Percentiles rank a stretch among this genome's conserved stretches.
These are phyloP conservation scores for Gobiocypris rarus DNA, from an alignment of 2,113 vertebrate species.

Conservation along the genomic window DNA sequence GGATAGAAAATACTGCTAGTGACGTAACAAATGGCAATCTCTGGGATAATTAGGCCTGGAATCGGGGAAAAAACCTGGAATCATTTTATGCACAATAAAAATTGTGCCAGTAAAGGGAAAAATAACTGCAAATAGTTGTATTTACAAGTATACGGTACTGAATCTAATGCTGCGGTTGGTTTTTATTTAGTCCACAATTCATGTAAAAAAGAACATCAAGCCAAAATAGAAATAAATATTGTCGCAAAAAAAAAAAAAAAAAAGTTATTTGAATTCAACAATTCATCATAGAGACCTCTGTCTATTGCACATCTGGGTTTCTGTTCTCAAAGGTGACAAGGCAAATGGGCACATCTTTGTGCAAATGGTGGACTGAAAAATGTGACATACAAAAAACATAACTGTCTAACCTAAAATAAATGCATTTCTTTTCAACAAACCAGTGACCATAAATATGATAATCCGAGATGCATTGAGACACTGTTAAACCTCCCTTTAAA, in stretches of 20 bases:
- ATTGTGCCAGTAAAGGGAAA: conserved; percentile 1
- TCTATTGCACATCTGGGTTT: not conserved
- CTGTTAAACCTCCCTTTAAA: conserved; percentile 74
- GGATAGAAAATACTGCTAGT: not conserved
- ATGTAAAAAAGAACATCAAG: not conserved
- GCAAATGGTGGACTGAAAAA: conserved; percentile 38
- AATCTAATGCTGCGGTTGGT: conserved; percentile 6
- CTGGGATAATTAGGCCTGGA: not conserved
- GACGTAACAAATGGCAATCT: not conserved
- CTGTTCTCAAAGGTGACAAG: conserved; percentile 33
- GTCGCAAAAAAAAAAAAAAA: not conserved
- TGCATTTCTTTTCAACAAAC: conserved; percentile 68
- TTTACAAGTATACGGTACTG: conserved; percentile 12
- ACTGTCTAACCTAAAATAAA: conserved; percentile 67
- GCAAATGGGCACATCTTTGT: conserved; percentile 39
- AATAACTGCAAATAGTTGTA: not conserved
- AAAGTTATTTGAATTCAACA: not conserved
- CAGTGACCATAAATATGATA: conserved; percentile 61
- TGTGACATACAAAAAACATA: conserved; percentile 29
- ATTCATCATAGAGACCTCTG: conserved; percentile 7
- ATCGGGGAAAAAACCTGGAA: not conserved
- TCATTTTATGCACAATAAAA: not conserved
- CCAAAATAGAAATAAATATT: not conserved
- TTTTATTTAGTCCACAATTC: not conserved
- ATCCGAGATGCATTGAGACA: conserved; percentile 68